Evolutionary conservation across 2,888 invertebrate species (phyloP).

Genomic region (Siphlonurus alternatus): DNA sequence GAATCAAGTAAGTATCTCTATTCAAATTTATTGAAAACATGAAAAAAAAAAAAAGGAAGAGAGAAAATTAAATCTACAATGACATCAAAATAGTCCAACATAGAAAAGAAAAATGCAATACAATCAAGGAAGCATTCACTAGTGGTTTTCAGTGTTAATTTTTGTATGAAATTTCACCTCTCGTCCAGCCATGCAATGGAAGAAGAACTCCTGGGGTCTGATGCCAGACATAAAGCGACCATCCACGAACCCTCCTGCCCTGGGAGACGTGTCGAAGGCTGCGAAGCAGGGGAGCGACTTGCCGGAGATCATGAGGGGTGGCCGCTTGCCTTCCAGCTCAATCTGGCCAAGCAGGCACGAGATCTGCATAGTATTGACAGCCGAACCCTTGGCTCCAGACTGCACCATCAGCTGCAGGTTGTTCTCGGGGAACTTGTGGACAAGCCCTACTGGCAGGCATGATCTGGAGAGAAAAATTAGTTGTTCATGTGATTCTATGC

Average conservation of each 20-base stretch:
- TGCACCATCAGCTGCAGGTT: slow-evolving; percentile 98
- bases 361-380: slow-evolving; percentile 96
- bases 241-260: slow-evolving; percentile 92
- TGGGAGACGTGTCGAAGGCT: slow-evolving; percentile 70
- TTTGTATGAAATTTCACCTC: slow-evolving; percentile 54
- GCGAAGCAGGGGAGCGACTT: slow-evolving; percentile 83
- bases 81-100: too few species aligned
- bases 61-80: slow-evolving; percentile 9
- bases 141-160: background rate
- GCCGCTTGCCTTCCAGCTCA: slow-evolving; percentile 93
- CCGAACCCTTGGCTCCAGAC: slow-evolving; percentile 97
- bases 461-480: slow-evolving; percentile 28
- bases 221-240: slow-evolving; percentile 98
- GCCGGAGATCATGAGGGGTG: slow-evolving; percentile 88
- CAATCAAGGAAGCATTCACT: background rate
- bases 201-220: slow-evolving; percentile 94
- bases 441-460: slow-evolving; percentile 69
- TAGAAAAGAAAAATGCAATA: too few species aligned
- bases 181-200: slow-evolving; percentile 99
- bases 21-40: slow-evolving; percentile 5
- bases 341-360: slow-evolving; percentile 96
- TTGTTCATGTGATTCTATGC: too few species aligned
- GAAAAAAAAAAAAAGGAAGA: slow-evolving; percentile 7
- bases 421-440: slow-evolving; percentile 80
- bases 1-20: too few species aligned